Conservation (phyloP, 2,113 vertebrate species). For the Myrmecophaga tridactyla region DNA sequence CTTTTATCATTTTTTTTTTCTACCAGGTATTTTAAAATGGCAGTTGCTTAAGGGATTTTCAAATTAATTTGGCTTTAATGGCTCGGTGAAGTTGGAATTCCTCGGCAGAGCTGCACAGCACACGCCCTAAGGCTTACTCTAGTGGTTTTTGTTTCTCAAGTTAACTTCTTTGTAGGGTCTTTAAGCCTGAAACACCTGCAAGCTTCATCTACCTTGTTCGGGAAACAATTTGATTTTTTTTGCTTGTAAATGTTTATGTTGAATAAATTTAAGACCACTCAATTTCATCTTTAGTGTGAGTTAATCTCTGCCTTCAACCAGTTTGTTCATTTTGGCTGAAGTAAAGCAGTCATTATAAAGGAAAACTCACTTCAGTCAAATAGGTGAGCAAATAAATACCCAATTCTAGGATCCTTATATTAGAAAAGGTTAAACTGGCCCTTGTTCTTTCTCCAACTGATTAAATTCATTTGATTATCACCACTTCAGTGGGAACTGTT, state of each 20-base stretch:
- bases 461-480: not conserved
- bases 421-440: not conserved
- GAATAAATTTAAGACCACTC: not conserved
- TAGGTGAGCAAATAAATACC: not conserved
- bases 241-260: not conserved
- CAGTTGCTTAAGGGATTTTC: not conserved
- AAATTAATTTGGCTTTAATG: slow-evolving; percentile 5
- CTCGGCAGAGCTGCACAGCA: not conserved
- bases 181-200: not conserved
- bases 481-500: not conserved
- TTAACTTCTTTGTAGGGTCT: not conserved
- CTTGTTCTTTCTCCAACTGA: not conserved
- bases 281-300: not conserved
- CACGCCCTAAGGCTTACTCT: not conserved
- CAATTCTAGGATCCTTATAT: not conserved
- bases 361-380: not conserved
- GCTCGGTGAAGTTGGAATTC: not conserved
- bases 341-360: not conserved
- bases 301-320: not conserved
- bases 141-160: not conserved
- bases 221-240: not conserved
- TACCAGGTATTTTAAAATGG: slow-evolving; percentile 52
- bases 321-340: slow-evolving; percentile 29
- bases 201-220: not conserved
- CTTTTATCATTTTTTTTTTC: slow-evolving; percentile 26